phyloP scores from a whole-genome alignment of 2,888 invertebrate genomes.

The Malachius bipustulatus region DNA sequence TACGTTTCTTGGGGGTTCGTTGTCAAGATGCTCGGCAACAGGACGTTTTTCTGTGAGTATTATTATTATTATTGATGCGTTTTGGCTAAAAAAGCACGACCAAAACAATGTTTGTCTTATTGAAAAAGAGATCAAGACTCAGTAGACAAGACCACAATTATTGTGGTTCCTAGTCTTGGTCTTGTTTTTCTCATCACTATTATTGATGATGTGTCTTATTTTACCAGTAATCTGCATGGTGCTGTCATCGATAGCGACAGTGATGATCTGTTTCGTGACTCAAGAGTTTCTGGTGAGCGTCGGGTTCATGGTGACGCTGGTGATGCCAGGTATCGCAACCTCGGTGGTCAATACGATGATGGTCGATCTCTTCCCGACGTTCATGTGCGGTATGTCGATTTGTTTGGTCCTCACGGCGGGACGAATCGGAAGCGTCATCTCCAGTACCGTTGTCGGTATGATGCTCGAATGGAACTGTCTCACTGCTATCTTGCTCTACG shows the following conservation, averaged over 20 bases:
- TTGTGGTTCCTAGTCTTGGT: too few relatives aligned
- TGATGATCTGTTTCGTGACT: slow-evolving; percentile 19
- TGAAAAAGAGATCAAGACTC: too few relatives aligned
- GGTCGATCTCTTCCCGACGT: slow-evolving; percentile 33
- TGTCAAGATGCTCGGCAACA: slow-evolving; percentile 15
- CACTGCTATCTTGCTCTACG: too few relatives aligned
- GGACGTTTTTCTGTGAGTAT: slow-evolving; percentile 17
- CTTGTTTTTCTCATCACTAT: slow-evolving; percentile 3
- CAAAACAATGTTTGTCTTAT: too few relatives aligned
- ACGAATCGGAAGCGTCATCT: slow-evolving; percentile 38
- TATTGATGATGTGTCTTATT: slow-evolving; percentile 4
- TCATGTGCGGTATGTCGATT: slow-evolving; percentile 47
- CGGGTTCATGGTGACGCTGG: slow-evolving; percentile 22
- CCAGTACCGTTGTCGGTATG: slow-evolving; percentile 17
- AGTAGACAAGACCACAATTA: too few relatives aligned
- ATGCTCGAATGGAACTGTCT: slow-evolving; percentile 18
- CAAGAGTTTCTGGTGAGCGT: slow-evolving; percentile 21
- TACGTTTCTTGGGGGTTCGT: slow-evolving; percentile 15
- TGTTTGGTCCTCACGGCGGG: slow-evolving; percentile 54
- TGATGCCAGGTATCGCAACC: slow-evolving; percentile 23
- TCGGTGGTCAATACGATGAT: slow-evolving; percentile 22
- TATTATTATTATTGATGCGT: too few relatives aligned
- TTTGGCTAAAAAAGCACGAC: too few relatives aligned
- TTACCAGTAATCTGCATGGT: slow-evolving; percentile 18
- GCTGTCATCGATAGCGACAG: slow-evolving; percentile 13